Conservation (phyloP, 1,140 invertebrate genomes). For the Sipha flava region DNA sequence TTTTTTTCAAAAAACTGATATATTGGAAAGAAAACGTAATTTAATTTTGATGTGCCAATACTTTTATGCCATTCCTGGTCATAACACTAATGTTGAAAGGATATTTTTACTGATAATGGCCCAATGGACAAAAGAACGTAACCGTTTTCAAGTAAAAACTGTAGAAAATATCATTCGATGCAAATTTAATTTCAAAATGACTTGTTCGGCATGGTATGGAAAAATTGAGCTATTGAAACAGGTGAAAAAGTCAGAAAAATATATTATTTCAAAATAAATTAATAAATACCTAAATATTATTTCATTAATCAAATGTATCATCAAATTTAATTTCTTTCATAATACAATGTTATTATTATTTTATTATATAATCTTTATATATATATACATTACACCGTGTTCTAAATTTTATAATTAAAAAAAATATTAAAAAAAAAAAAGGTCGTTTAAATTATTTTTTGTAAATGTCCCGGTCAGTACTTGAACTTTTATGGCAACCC, state of each 20-base stretch:
- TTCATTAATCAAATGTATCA: no score
- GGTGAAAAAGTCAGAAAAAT: no score
- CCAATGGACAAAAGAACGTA: background rate
- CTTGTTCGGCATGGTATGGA: background rate
- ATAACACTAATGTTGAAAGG: no score
- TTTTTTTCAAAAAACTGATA: background rate
- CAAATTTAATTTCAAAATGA: background rate
- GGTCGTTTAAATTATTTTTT: background rate
- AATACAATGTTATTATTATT: no score
- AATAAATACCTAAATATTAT: no score
- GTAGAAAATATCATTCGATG: background rate
- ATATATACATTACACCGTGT: background rate
- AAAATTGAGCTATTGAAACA: background rate
- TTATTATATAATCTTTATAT: background rate
- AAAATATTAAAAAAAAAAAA: background rate
- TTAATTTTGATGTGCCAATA: background rate
- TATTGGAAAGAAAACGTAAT: background rate
- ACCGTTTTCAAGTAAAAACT: background rate
- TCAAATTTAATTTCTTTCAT: no score
- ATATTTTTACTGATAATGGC: background rate
- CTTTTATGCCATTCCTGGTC: no score
- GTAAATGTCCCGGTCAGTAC: slow-evolving; percentile 6
- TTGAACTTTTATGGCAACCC: background rate
- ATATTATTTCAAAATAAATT: no score
- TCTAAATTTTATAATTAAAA: slow-evolving; percentile 1